Evolutionary conservation across 2,888 invertebrate genomes (phyloP).

Genomic region (Acanthosepion pharaonis): DNA sequence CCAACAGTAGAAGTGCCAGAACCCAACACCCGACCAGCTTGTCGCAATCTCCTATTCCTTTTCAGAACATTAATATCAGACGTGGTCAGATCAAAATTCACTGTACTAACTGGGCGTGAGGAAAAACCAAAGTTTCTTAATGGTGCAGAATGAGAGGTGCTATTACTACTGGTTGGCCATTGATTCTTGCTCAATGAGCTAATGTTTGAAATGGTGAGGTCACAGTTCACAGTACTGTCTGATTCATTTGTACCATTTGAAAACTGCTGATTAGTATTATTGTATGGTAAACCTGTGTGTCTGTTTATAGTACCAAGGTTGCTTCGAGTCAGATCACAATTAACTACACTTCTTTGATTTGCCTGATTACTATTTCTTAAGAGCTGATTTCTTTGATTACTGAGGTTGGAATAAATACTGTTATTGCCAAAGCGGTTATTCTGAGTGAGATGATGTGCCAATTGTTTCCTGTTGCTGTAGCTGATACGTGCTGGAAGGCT

Average conservation of each 20-base stretch:
- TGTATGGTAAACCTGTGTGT: neutral
- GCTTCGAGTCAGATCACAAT: constrained; percentile 36
- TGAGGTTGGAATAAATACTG: constrained; percentile 38
- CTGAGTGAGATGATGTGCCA: neutral
- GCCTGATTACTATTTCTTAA: neutral
- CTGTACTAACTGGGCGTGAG: neutral
- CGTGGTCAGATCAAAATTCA: constrained; percentile 42
- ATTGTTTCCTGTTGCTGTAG: constrained; percentile 36
- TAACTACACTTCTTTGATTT: constrained; percentile 37
- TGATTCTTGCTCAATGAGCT: constrained; percentile 21
- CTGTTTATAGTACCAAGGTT: constrained; percentile 14
- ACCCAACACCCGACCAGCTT: neutral
- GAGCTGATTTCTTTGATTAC: neutral
- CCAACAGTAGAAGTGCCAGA: neutral
- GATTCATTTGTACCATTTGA: constrained; percentile 37
- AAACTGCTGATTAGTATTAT: neutral
- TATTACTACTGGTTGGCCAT: neutral
- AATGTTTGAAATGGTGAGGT: constrained; percentile 44
- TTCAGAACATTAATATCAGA: constrained; percentile 35
- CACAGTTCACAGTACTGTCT: constrained; percentile 34
- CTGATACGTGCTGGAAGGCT: neutral
- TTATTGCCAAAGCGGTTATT: constrained; percentile 18
- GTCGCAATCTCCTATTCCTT: neutral
- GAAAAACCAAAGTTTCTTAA: neutral
- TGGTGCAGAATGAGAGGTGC: neutral